Base-by-base conservation (phyloP, 1,140 invertebrate genomes). In the Zaprionus davidi region DNA sequence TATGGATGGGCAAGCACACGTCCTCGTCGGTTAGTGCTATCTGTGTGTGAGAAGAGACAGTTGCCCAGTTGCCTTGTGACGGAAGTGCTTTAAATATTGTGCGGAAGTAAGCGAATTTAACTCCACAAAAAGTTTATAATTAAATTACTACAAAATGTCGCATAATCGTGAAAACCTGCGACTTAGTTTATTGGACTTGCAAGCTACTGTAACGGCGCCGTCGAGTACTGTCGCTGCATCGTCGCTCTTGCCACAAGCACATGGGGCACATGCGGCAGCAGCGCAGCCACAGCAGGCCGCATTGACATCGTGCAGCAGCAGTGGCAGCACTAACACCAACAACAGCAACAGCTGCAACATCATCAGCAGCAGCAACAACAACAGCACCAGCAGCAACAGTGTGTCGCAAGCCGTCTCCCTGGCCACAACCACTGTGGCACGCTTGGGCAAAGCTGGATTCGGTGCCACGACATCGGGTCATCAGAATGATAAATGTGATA, bases 131-230 rank as follows among this genome's bases (percentile, higher is more conserved):
- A 17, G 7, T 46, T n/a, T 3, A 3, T 9, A 3, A 17, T 46
- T 17, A 11, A 46, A 46, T 17, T 46, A 7, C 2, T 2, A n/a
- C 55, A 85, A 72, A 67, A 92, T 92, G 91, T 85, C 87, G 70
- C 84, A 91, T 59, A 92, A 92, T 82, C 91, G 91, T 57, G 91
- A 92, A 74, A 92, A 92, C 87, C 77, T 92, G 63, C 91, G 91
- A 2, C 71, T 92, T 36, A 92, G 91, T 79, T 79, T 92, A 60
- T 80, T 92, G 66, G 91, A 92, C 74, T 77, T 92, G 53, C 91
- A 92, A 90, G 74, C 84, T 26, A 90, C 91, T 38, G 58, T 91
- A 55, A 79, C 88, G 49, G 85, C 85, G 60, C 85, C 85, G 67
- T 88, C 85, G 49, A 88, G 85, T 55, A 80, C 85, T 31, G 78